Base-by-base conservation (phyloP, 53 echinoderm and acorn worm genomes). In the Paracentrotus lividus region DNA sequence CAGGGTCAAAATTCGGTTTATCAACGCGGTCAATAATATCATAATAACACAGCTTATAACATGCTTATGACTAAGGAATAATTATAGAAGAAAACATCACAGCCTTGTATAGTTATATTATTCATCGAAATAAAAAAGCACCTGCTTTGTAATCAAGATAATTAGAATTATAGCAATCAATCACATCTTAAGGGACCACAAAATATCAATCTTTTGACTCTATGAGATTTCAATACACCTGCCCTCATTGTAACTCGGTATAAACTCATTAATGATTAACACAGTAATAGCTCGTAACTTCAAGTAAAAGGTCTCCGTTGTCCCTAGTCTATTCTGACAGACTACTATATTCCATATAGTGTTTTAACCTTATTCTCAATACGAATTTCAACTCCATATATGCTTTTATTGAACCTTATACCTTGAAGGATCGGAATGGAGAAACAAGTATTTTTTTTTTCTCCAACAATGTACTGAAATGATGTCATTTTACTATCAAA, bases 221-320 rank as follows among this genome's bases (percentile, higher is more conserved):
- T 26, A 57, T 51, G 16, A 57, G 57, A 18, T 57, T 20, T 57
- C 57, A 57, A 47, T 13, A 81, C 81, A 81, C 81, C 81, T 81
- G 81, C n/a, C 72, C 15, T n/a, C n/a, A 47, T 44, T 81, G 47
- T 47, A n/a, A 18, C 45, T 47, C 26, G 26, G 33, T 44, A 81
- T 4, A 81, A 81, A 81, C 81, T 81, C 81, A 81, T 81, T 81
- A 81, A 81, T 81, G 81, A 81, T 81, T 81, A 81, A 81, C 81
- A 81, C 44, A 81, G 81, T 81, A 81, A 81, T 81, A 81, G 81
- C 81, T 47, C 81, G 81, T 81, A 44, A 81, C 26, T 81, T 81
- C 27, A 81, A 47, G 81, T 81, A n/a, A 81, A 45, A 81, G 81
- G 47, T 10, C 81, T 81, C 20, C n/a, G n/a, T 9, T 1, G 26